Percentiles rank a stretch among this genome's conserved stretches.
Conservation (phyloP, 2,797 vertebrate species). For the Linurgus olivaceus region DNA sequence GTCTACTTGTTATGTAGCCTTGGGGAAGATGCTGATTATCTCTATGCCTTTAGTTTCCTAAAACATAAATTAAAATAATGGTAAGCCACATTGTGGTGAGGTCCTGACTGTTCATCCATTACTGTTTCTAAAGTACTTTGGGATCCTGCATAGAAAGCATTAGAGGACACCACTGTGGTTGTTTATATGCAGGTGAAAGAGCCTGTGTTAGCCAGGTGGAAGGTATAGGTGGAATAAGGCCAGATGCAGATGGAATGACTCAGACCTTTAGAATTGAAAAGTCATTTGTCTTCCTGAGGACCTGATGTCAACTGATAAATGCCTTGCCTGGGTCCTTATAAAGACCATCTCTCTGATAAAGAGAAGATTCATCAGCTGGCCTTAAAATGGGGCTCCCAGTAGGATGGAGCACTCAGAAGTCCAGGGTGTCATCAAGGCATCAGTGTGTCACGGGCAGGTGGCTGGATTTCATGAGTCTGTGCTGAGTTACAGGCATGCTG, state of each 20-base stretch:
- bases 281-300: neutral
- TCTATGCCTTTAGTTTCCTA: neutral
- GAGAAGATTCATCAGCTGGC: neutral
- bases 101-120: neutral
- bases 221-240: slow-evolving; percentile 10
- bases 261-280: neutral
- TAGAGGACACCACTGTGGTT: neutral
- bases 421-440: slow-evolving; percentile 8
- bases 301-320: neutral
- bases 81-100: neutral
- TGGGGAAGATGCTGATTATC: neutral
- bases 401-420: slow-evolving; percentile 33
- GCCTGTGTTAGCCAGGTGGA: neutral
- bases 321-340: neutral
- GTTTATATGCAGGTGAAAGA: neutral
- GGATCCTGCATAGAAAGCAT: neutral
- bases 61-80: neutral
- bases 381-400: neutral
- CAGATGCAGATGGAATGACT: slow-evolving; percentile 7
- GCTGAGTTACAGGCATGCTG: slow-evolving; percentile 21
- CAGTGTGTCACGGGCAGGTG: slow-evolving; percentile 8
- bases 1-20: neutral
- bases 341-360: neutral
- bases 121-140: neutral
- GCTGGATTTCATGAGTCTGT: slow-evolving; percentile 11